Evolutionary conservation across 2,113 vertebrate species (phyloP).

Genomic region (Propithecus coquereli): DNA sequence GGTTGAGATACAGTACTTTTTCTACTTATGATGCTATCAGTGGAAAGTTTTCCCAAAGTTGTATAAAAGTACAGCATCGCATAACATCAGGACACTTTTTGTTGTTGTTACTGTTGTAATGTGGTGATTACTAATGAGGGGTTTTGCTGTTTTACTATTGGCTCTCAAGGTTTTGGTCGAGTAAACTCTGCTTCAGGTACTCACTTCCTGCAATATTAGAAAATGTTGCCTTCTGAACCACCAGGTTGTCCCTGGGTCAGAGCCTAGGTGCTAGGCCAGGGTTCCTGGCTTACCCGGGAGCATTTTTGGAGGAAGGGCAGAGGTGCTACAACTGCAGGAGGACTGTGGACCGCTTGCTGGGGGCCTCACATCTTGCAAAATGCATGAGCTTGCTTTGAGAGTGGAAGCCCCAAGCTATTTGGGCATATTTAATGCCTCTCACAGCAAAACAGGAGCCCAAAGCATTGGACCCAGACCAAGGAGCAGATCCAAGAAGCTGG

Average conservation of each 20-base stretch:
- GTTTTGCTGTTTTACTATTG: not conserved
- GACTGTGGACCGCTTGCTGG: not conserved
- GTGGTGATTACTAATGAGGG: not conserved
- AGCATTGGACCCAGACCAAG: not conserved
- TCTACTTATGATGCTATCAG: not conserved
- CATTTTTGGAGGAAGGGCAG: not conserved
- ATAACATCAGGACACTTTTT: not conserved
- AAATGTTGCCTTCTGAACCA: not conserved
- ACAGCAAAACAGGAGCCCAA: not conserved
- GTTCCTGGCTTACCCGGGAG: not conserved
- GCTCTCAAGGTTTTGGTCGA: not conserved
- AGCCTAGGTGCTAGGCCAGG: not conserved
- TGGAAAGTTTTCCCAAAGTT: not conserved
- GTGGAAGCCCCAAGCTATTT: not conserved
- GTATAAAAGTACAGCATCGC: not conserved
- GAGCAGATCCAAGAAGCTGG: not conserved
- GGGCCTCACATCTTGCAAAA: not conserved
- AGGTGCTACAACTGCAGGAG: not conserved
- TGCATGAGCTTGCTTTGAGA: not conserved
- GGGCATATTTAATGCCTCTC: not conserved
- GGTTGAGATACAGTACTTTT: not conserved
- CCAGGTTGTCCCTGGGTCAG: not conserved
- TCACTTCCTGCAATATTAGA: not conserved
- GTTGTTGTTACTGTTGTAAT: not conserved
- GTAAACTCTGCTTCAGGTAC: not conserved